Evolutionary conservation across 2,888 invertebrate species (phyloP).

Genomic region (Meandrusa payeni): DNA sequence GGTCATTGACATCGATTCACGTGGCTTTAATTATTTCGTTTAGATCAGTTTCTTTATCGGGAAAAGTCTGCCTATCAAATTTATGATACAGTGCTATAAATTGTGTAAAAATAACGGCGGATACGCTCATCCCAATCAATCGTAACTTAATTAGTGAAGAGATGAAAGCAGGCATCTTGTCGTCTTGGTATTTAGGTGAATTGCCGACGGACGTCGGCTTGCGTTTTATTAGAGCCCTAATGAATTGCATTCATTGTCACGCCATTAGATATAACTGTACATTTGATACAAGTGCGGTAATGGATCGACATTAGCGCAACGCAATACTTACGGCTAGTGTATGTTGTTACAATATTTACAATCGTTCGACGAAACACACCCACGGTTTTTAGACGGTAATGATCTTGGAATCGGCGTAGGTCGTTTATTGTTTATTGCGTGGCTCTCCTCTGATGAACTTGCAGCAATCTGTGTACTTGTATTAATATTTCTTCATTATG

Average conservation of each 20-base stretch:
- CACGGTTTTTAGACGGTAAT: slow-evolving; percentile 60
- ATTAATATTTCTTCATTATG: no score
- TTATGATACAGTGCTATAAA: slow-evolving; percentile 31
- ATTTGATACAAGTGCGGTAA: slow-evolving; percentile 52
- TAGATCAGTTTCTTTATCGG: slow-evolving; percentile 9
- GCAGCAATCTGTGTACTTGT: slow-evolving; percentile 1
- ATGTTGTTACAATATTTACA: slow-evolving; percentile 64
- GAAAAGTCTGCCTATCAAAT: slow-evolving; percentile 19
- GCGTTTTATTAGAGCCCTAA: slow-evolving; percentile 60
- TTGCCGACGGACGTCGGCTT: slow-evolving; percentile 45
- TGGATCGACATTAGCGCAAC: slow-evolving; percentile 43
- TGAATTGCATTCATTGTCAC: slow-evolving; percentile 63
- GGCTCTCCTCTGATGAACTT: slow-evolving; percentile 13
- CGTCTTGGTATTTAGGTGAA: slow-evolving; percentile 49
- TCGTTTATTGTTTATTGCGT: slow-evolving; percentile 56
- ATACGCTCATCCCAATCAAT: slow-evolving; percentile 46
- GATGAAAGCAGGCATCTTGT: slow-evolving; percentile 46
- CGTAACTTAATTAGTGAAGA: slow-evolving; percentile 57
- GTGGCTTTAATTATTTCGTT: slow-evolving; percentile 1
- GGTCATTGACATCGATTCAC: slow-evolving; percentile 8
- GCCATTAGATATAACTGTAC: slow-evolving; percentile 57
- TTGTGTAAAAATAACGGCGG: slow-evolving; percentile 37
- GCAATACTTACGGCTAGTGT: slow-evolving; percentile 43
- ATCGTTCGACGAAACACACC: slow-evolving; percentile 59
- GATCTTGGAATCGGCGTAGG: slow-evolving; percentile 72